Evolutionary conservation across 2,888 invertebrate genomes (phyloP).

Genomic region (Drosophila merina): DNA sequence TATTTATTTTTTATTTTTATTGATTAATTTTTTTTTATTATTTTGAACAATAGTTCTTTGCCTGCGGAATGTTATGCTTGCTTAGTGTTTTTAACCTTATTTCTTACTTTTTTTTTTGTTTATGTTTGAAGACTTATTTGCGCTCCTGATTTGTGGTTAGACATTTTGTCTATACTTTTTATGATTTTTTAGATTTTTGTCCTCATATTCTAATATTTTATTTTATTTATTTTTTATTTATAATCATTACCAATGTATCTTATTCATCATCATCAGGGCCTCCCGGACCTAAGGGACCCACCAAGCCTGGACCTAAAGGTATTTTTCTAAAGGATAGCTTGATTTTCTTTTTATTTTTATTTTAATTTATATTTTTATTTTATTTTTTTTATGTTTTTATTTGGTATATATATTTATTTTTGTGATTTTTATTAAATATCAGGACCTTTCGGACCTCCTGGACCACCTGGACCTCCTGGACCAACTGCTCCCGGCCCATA

Average conservation of each 20-base stretch:
- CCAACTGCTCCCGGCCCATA: constrained; percentile 69
- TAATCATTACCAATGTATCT: neutral
- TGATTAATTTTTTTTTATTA: neutral
- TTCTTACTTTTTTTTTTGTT: too few relatives aligned
- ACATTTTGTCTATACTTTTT: too few relatives aligned
- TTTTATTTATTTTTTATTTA: neutral
- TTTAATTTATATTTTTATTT: too few relatives aligned
- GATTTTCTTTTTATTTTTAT: neutral
- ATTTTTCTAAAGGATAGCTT: too few relatives aligned
- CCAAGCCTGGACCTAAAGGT: constrained; percentile 63
- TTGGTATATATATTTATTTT: neutral
- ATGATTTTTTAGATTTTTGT: too few relatives aligned
- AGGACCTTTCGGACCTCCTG: constrained; percentile 56
- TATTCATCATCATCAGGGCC: constrained; percentile 43
- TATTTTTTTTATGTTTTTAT: neutral
- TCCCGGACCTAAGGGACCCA: constrained; percentile 67
- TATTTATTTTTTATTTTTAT: neutral
- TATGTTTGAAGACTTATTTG: too few relatives aligned
- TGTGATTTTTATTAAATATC: neutral
- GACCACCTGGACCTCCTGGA: constrained; percentile 72
- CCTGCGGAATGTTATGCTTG: too few relatives aligned
- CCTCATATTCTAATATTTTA: neutral
- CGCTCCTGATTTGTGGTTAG: too few relatives aligned
- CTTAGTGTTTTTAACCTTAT: too few relatives aligned
- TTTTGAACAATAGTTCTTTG: neutral